A percentile compares a stretch with the other conserved stretches of the same genome.
Conservation (phyloP, 1,140 invertebrate species). For the Nixonia krombeini region DNA sequence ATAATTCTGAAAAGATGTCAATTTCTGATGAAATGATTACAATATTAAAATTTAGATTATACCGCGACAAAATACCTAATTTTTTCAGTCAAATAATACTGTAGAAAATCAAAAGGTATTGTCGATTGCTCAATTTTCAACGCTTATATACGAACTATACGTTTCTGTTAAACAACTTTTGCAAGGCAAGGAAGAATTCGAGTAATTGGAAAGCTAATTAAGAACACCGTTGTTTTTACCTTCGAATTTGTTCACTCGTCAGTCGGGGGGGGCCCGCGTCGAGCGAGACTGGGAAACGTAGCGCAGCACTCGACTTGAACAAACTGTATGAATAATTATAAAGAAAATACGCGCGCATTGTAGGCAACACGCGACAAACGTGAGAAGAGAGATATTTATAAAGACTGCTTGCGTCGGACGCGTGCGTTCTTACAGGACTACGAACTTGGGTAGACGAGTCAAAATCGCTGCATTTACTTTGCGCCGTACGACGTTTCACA, state of each 20-base stretch:
- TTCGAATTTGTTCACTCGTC: constrained; percentile 12
- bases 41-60: no score
- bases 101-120: no score
- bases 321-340: constrained; percentile 38
- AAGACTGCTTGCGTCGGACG: constrained; percentile 67
- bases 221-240: no score
- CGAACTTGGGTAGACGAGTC: constrained; percentile 22
- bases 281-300: constrained; percentile 17
- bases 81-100: no score
- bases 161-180: no score
- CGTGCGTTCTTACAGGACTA: constrained; percentile 59
- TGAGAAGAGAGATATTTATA: constrained; percentile 65
- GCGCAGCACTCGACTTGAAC: constrained; percentile 32
- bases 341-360: constrained; percentile 46
- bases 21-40: no score
- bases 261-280: constrained; percentile 13
- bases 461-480: constrained; percentile 32
- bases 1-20: no score
- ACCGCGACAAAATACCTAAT: no score
- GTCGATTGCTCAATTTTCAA: no score
- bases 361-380: constrained; percentile 31
- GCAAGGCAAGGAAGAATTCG: no score
- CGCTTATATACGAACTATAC: no score
- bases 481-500: not conserved
- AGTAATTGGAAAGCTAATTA: no score